Evolutionary conservation across 2,797 vertebrate species (phyloP), one percentile per base, ranked within the genome.

Genomic region (Thaleichthys pacificus): DNA sequence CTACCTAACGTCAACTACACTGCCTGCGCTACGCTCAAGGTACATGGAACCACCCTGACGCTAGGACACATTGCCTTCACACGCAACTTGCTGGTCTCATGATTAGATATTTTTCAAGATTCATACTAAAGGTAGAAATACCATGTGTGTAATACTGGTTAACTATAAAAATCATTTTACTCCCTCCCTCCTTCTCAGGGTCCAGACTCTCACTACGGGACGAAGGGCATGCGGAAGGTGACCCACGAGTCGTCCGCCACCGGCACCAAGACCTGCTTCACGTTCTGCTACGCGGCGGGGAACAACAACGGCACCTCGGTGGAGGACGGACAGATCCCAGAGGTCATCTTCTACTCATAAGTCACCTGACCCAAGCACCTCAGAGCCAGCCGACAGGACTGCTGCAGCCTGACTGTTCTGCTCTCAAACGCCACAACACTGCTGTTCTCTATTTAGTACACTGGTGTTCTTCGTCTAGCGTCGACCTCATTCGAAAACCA

Each of bases 271-370:
- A 98, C 97, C 17, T 95, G 94, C 70, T 99, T 99, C 92, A 95
- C 95, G 77, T 99, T 99, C 90, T 98, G 96, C 89, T 97, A 96
- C 76, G 97, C 97, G 5, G 96, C 97, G 0, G 97, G 97, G 82
- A 99, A 99, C 91, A 99, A 99, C 82, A 99, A 99, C 4, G 97
- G 97, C 83, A 99, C 97, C 58, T 99, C 97, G 0, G 96, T 98
- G 88, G 97, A 99, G 91, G 97, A 99, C 62, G 97, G 97, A 89
- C 97, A 99, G 84, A 98, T 99, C 87, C 97, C 97, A 12, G 97
- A 99, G 92, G 96, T 99, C 86, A 98, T 99, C 91, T 99, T 99
- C 92, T 98, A 99, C 87, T 98, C 95, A 88, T 99, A 95, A 74
- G 69, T 51, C 85, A 87, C 84, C 80, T 85, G 85, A 74, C 65